Conservation (phyloP, 2,797 vertebrate species). For the Gastrophryne carolinensis region DNA sequence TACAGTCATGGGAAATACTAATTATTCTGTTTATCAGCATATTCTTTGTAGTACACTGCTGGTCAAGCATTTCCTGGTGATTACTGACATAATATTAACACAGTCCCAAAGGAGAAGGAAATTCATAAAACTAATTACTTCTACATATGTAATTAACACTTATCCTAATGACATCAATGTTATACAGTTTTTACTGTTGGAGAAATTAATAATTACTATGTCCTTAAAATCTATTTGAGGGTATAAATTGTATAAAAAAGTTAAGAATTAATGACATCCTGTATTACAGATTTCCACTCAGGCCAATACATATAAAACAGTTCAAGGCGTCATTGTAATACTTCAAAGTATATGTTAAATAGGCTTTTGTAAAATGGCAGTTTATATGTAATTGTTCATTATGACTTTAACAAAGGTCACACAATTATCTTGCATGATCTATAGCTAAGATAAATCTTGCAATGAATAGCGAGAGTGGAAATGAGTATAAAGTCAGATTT, state of each 20-base stretch:
- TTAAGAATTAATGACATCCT: too few relatives aligned
- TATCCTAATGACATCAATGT: neutral
- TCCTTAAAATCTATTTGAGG: neutral
- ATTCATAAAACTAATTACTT: conserved; percentile 13
- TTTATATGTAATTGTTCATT: neutral
- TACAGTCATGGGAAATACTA: conserved; percentile 49
- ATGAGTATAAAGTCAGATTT: neutral
- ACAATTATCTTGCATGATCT: too few relatives aligned
- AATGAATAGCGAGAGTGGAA: neutral
- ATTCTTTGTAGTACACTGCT: conserved; percentile 42
- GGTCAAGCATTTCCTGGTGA: conserved; percentile 33
- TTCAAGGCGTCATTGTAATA: neutral
- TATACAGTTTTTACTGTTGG: neutral
- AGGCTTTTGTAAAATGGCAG: neutral
- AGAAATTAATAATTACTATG: neutral
- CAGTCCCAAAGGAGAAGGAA: neutral
- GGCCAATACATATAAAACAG: neutral
- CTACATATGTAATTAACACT: conserved; percentile 14
- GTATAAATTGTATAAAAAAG: too few relatives aligned
- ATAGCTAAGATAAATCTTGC: too few relatives aligned
- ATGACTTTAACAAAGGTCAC: neutral
- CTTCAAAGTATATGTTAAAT: neutral
- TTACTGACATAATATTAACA: conserved; percentile 39
- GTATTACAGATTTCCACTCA: neutral
- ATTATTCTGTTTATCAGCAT: conserved; percentile 51